Evolutionary conservation across 2,797 vertebrate genomes (phyloP), one percentile per base, ranked within the genome.

Genomic region (Parambassis ranga): DNA sequence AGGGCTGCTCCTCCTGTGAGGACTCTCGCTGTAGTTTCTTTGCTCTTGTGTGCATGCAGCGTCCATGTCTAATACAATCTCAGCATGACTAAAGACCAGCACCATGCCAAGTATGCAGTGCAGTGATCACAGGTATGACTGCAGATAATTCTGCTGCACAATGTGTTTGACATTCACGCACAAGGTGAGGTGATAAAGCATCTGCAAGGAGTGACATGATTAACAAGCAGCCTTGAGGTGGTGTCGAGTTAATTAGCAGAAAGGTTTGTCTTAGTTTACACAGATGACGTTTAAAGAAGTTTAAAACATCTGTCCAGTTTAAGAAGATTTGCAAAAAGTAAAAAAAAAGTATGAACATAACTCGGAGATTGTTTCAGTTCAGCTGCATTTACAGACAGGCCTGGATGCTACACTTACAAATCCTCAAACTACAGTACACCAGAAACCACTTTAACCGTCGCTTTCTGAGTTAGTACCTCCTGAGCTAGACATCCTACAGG

Each of bases 81-180:
- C 79, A 38, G 79, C 36, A 20, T 80, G 74, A 79, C 78, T 55
- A 71, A 78, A 77, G 41, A 63, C 32, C 60, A 49, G 57, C 39
- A 2, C 53, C n/a, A 71, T 64, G 76, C 66, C 73, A 77, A 63
- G 67, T 49, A 38, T 52, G 74, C 53, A 33, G 71, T 15, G 42
- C 47, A 69, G 60, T 47, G 70, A 81, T 68, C 58, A 19, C 79
- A 87, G 79, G 79, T 88, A 73, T 76, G 58, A 43, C 64, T 41
- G 70, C 67, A 70, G 75, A 69, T 31, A 33, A 71, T 71, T 74
- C 24, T 39, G 55, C 44, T 43, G 63, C 68, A 58, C 44, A 36
- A 3, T 49, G 65, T 33, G 62, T 66, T 73, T 33, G 71, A 73
- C 74, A 63, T 73, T 79, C 57, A 35, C 51, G 42, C 60, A 42